These are phyloP conservation scores for Chloroceryle aenea DNA, from an alignment of 2,113 vertebrate species.

Conservation along the genomic window DNA sequence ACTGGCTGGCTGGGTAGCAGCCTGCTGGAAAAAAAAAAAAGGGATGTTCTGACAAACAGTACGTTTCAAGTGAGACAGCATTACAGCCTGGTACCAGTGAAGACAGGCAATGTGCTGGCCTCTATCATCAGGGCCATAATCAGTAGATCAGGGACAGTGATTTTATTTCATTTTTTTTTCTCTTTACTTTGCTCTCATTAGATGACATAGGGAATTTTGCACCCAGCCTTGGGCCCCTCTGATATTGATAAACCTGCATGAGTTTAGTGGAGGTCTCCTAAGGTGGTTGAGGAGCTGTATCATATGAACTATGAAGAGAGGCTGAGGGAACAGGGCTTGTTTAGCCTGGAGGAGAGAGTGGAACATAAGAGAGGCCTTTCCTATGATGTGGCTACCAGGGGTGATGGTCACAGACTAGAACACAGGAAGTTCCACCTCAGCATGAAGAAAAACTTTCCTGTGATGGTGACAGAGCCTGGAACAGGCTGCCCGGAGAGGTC, in stretches of 20 bases:
- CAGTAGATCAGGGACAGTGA: neutral
- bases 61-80: neutral
- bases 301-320: neutral
- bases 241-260: neutral
- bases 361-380: neutral
- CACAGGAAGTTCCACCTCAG: no score
- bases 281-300: neutral
- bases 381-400: neutral
- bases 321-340: neutral
- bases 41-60: neutral
- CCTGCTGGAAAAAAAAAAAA: neutral
- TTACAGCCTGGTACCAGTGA: neutral
- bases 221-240: neutral
- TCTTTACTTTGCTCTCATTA: neutral
- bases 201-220: neutral
- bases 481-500: no score
- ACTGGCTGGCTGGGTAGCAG: neutral
- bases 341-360: neutral
- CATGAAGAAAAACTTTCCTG: no score
- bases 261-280: neutral
- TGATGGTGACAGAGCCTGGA: no score
- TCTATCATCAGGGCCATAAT: neutral
- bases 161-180: neutral
- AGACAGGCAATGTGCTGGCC: neutral
- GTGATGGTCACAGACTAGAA: no score